Percentiles rank a stretch among this genome's conserved stretches.
These are phyloP conservation scores for Betta splendens DNA, from an alignment of 2,797 vertebrate species.

Conservation along the genomic window DNA sequence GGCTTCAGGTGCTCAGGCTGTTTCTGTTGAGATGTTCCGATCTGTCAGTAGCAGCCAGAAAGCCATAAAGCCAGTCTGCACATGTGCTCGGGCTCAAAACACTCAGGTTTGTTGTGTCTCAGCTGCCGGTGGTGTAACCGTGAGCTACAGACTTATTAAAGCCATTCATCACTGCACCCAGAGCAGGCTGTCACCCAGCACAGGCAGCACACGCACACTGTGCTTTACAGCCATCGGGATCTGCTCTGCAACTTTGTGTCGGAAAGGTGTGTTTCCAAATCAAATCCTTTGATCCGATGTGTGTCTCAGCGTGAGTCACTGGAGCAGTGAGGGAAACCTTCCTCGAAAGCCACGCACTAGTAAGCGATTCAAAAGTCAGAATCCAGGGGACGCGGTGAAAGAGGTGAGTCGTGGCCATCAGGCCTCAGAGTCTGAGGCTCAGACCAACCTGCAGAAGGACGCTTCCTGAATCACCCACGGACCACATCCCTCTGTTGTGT, in stretches of 20 bases:
- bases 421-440: too few species aligned
- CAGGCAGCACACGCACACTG: conserved; percentile 36
- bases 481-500: too few species aligned
- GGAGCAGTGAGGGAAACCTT: too few species aligned
- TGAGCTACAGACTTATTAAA: conserved; percentile 76
- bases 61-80: conserved; percentile 59
- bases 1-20: background rate
- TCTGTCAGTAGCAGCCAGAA: conserved; percentile 11
- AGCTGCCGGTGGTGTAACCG: conserved; percentile 64
- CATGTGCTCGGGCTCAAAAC: conserved; percentile 64
- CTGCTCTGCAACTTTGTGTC: conserved; percentile 11
- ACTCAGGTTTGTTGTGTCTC: conserved; percentile 69
- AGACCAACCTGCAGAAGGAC: too few species aligned
- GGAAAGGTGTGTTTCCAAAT: too few species aligned
- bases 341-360: too few species aligned
- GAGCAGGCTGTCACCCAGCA: conserved; percentile 31
- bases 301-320: too few species aligned
- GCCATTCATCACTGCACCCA: conserved; percentile 68
- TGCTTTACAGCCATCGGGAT: conserved; percentile 36
- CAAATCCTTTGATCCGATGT: too few species aligned
- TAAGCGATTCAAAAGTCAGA: too few species aligned
- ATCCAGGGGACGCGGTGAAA: too few species aligned
- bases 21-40: background rate
- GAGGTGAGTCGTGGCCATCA: too few species aligned
- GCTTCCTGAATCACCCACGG: too few species aligned